Evolutionary conservation across 2,113 vertebrate genomes (phyloP).

Genomic region (Ochotona princeps): DNA sequence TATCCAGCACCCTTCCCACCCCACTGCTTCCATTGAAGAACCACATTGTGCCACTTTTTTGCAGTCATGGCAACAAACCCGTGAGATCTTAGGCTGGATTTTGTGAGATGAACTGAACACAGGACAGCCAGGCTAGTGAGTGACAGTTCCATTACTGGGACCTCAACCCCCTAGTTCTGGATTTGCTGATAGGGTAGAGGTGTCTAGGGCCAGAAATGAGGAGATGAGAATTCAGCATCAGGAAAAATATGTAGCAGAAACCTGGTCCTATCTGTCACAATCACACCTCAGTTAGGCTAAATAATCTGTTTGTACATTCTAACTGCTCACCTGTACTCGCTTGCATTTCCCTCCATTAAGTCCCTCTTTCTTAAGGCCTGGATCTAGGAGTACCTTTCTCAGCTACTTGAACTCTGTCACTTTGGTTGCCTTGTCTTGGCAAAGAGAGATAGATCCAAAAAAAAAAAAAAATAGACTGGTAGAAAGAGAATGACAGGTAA

Average conservation of each 20-base stretch:
- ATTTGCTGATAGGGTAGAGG: neutral
- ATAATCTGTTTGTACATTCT: neutral
- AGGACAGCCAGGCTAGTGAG: neutral
- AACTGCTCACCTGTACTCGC: neutral
- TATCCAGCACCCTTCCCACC: neutral
- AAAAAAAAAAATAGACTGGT: neutral
- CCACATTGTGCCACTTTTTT: neutral
- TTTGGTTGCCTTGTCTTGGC: slow-evolving; percentile 8
- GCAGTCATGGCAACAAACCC: neutral
- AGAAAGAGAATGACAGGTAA: neutral
- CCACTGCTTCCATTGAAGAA: neutral
- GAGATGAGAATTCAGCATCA: neutral
- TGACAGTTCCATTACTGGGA: neutral
- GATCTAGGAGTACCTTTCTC: neutral
- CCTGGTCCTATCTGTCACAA: neutral
- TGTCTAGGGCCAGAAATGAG: neutral
- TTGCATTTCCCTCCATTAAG: neutral
- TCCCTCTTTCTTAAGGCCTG: neutral
- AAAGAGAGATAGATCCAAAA: neutral
- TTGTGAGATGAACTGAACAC: neutral
- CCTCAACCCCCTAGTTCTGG: neutral
- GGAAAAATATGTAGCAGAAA: neutral
- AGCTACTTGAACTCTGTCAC: neutral
- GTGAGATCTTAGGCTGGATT: neutral
- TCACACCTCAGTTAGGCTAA: neutral